phyloP scores from a whole-genome alignment of 1,140 invertebrate species.

The Leptinotarsa lineolata region DNA sequence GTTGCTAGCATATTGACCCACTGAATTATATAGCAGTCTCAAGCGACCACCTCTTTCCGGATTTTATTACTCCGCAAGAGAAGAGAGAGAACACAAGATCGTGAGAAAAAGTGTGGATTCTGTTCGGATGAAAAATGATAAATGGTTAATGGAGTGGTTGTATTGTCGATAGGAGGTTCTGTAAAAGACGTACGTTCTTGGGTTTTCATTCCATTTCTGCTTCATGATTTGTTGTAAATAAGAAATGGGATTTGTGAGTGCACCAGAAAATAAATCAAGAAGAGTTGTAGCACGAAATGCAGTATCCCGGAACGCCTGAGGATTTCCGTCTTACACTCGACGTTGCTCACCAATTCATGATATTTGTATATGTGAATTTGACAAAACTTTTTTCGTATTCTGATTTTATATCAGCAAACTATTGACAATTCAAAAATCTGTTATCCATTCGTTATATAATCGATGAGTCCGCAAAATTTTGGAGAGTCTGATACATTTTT shows the following conservation, averaged over 20 bases:
- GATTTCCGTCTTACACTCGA: too few species aligned
- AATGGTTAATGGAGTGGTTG: conserved; percentile 22
- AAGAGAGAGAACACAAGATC: not conserved
- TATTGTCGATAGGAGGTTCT: conserved; percentile 2
- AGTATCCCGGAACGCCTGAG: too few species aligned
- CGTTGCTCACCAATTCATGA: too few species aligned
- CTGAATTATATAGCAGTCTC: conserved; percentile 19
- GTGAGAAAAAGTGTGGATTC: not conserved
- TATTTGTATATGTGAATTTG: too few species aligned
- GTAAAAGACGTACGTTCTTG: conserved; percentile 12
- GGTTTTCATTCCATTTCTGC: conserved; percentile 15
- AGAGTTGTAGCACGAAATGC: too few species aligned
- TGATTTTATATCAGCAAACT: too few species aligned
- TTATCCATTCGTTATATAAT: too few species aligned
- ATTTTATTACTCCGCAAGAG: conserved; percentile 13
- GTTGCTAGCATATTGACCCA: conserved; percentile 12
- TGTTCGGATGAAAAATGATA: conserved; percentile 12
- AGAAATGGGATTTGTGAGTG: conserved; percentile 19
- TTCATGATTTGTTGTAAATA: conserved; percentile 22
- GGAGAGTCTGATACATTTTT: too few species aligned
- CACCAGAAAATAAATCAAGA: not conserved
- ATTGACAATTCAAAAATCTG: too few species aligned
- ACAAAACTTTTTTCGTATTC: too few species aligned
- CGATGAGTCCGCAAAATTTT: too few species aligned
- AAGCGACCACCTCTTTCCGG: not conserved